These are phyloP conservation scores for Crioceris asparagi DNA, from an alignment of 2,888 invertebrate species.

Conservation along the genomic window DNA sequence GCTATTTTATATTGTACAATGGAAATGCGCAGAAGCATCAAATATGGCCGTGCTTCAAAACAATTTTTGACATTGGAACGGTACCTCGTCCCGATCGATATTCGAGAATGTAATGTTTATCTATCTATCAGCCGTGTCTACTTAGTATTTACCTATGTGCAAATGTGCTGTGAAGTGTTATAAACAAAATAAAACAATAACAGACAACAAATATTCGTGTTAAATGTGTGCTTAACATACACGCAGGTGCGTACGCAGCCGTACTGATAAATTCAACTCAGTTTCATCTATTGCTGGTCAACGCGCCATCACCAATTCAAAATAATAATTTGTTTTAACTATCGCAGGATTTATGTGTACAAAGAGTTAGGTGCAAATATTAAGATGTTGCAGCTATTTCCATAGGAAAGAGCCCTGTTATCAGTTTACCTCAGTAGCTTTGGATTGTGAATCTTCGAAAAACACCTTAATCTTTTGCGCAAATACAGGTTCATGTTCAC, in stretches of 20 bases:
- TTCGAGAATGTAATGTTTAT: conserved; percentile 38
- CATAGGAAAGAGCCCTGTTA: conserved; percentile 29
- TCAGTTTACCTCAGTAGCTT: conserved; percentile 17
- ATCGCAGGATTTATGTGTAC: no score
- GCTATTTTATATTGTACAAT: no score
- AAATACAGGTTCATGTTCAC: conserved; percentile 33
- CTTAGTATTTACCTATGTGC: conserved; percentile 31
- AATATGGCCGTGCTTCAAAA: conserved; percentile 54
- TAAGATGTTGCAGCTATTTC: conserved; percentile 1
- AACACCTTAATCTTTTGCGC: conserved; percentile 30
- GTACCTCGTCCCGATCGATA: conserved; percentile 50
- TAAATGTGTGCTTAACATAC: conserved; percentile 44
- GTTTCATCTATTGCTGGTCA: conserved; percentile 46
- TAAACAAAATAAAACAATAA: conserved; percentile 25
- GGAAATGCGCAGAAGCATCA: conserved; percentile 55
- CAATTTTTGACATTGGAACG: conserved; percentile 39
- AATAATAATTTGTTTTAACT: no score
- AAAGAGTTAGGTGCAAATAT: no score
- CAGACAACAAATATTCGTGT: conserved; percentile 29
- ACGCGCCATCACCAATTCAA: conserved; percentile 39
- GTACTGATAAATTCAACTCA: conserved; percentile 79
- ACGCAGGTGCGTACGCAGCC: conserved; percentile 97
- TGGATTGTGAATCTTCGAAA: conserved; percentile 32
- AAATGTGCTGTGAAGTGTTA: conserved; percentile 31
- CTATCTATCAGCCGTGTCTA: conserved; percentile 33